Evolutionary conservation across 2,113 vertebrate genomes (phyloP).

Genomic region (Dipodomys merriami): DNA sequence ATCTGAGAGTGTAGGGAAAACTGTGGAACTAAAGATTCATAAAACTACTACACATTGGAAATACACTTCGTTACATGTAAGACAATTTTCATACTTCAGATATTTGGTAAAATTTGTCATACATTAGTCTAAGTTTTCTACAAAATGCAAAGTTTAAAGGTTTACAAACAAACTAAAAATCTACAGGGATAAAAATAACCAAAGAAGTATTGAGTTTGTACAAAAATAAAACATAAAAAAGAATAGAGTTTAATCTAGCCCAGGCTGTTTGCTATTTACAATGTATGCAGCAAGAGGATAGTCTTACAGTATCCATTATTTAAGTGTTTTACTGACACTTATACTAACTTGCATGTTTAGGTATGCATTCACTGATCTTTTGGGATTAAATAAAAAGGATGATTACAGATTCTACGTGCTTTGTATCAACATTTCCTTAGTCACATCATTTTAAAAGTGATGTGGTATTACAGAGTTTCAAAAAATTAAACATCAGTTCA

Average conservation of each 20-base stretch:
- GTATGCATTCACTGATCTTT: not conserved
- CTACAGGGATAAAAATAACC: not conserved
- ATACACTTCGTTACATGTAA: not conserved
- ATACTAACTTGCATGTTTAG: not conserved
- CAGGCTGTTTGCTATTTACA: not conserved
- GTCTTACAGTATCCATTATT: not conserved
- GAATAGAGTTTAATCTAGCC: not conserved
- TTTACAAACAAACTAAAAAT: constrained; percentile 16
- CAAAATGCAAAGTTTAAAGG: not conserved
- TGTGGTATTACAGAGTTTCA: too few relatives aligned
- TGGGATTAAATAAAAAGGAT: not conserved
- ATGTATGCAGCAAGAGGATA: not conserved
- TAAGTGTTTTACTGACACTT: not conserved
- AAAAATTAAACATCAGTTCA: too few relatives aligned
- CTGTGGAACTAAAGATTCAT: not conserved
- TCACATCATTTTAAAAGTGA: not conserved
- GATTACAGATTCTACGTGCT: not conserved
- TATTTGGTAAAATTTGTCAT: not conserved
- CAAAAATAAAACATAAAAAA: constrained; percentile 25
- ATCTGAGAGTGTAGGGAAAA: not conserved
- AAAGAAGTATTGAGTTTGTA: not conserved
- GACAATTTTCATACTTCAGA: not conserved
- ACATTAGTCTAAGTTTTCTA: not conserved
- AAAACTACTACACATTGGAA: not conserved
- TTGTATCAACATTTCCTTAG: not conserved